These are phyloP conservation scores for Aproaerema taeniolella DNA, from an alignment of 2,888 invertebrate genomes.

Conservation along the genomic window DNA sequence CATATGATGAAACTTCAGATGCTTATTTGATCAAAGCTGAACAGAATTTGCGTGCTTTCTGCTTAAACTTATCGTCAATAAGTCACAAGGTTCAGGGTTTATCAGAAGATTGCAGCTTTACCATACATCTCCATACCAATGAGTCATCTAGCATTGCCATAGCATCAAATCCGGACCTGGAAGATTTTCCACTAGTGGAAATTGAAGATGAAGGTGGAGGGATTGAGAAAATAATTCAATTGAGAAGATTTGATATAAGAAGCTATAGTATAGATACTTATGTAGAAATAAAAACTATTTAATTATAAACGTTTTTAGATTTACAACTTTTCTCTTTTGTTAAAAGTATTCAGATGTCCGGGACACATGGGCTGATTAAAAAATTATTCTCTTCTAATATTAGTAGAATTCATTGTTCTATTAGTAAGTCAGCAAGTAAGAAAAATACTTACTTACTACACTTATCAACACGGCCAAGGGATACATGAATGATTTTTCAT, in stretches of 20 bases:
- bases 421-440: too few relatives aligned
- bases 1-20: slow-evolving; percentile 60
- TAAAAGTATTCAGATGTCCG: too few relatives aligned
- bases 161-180: slow-evolving; percentile 69
- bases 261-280: slow-evolving; percentile 49
- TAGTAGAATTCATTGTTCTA: too few relatives aligned
- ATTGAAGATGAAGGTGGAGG: slow-evolving; percentile 32
- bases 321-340: too few relatives aligned
- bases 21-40: slow-evolving; percentile 80
- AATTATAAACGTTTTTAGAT: too few relatives aligned
- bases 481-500: too few relatives aligned
- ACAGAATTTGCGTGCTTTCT: slow-evolving; percentile 78
- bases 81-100: slow-evolving; percentile 63
- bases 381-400: too few relatives aligned
- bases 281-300: slow-evolving; percentile 37
- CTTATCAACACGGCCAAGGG: too few relatives aligned
- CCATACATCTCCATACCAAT: slow-evolving; percentile 77
- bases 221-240: slow-evolving; percentile 43
- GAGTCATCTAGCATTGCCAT: slow-evolving; percentile 76
- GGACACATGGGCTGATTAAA: too few relatives aligned
- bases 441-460: too few relatives aligned
- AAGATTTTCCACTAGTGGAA: slow-evolving; percentile 63
- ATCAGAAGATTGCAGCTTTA: slow-evolving; percentile 76
- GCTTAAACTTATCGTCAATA: slow-evolving; percentile 73
- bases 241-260: slow-evolving; percentile 49